A percentile compares a stretch with the other conserved stretches of the same genome.
Conservation (phyloP, 2,888 invertebrate genomes). For the Rotaria sp. region DNA sequence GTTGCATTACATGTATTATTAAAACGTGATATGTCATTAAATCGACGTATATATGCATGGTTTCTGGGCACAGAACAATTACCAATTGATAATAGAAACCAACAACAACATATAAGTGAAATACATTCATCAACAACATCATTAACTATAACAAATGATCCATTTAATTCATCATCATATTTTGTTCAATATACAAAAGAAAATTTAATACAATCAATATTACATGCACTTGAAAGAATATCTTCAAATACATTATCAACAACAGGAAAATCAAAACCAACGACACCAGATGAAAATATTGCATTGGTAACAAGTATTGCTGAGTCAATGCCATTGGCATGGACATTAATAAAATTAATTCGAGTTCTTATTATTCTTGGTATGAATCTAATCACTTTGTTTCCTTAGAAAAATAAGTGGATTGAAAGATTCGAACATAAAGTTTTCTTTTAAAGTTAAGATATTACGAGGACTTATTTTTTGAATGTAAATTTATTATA, state of each 20-base stretch:
- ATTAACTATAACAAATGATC: constrained; percentile 12
- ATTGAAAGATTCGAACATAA: background rate
- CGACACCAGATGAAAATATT: background rate
- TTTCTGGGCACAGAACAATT: constrained; percentile 65
- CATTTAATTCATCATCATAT: background rate
- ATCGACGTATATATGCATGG: constrained; percentile 76
- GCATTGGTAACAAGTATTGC: background rate
- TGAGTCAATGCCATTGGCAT: background rate
- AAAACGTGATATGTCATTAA: constrained; percentile 79
- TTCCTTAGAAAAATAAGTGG: background rate
- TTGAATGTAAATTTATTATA: no score
- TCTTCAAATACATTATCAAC: background rate
- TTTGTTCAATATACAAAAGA: constrained; percentile 32
- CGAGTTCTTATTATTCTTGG: background rate
- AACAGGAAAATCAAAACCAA: background rate
- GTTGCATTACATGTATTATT: constrained; percentile 67
- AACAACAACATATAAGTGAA: background rate
- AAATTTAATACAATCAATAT: constrained; percentile 19
- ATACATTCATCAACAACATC: constrained; percentile 35
- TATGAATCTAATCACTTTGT: no score
- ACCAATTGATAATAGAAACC: background rate
- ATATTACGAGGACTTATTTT: no score
- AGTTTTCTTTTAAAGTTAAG: no score
- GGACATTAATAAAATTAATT: constrained; percentile 19
- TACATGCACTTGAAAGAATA: background rate